A percentile compares a stretch with the other conserved stretches of the same genome.
phyloP scores from a whole-genome alignment of 1,140 invertebrate species.

The Helicoverpa zea region DNA sequence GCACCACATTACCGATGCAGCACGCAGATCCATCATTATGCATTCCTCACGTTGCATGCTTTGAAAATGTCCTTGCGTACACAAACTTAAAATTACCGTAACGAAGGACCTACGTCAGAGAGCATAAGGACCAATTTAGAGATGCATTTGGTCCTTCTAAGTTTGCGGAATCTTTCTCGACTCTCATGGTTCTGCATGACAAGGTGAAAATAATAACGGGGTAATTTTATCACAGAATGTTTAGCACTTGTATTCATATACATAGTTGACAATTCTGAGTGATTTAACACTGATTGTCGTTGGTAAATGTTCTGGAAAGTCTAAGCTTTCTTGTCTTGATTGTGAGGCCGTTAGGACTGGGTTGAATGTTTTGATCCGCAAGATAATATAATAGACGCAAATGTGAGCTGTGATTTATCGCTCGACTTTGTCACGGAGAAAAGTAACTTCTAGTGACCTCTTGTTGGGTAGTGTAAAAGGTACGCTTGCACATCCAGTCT shows the following conservation, averaged over 20 bases:
- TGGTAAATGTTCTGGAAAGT: slow-evolving; percentile 26
- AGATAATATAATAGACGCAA: slow-evolving; percentile 34
- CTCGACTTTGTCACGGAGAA: slow-evolving; percentile 29
- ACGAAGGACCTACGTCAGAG: neutral
- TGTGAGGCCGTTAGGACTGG: slow-evolving; percentile 4
- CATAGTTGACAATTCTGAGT: slow-evolving; percentile 45
- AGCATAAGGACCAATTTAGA: slow-evolving; percentile 17
- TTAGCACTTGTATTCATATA: slow-evolving; percentile 38
- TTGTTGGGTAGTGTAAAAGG: neutral
- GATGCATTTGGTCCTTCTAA: neutral
- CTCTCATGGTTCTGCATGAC: slow-evolving; percentile 48
- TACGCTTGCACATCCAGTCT: too few species aligned
- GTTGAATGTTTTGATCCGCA: slow-evolving; percentile 28
- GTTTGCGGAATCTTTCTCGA: slow-evolving; percentile 27
- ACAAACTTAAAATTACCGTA: slow-evolving; percentile 4
- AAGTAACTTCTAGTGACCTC: slow-evolving; percentile 13
- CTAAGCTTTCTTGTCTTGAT: slow-evolving; percentile 38
- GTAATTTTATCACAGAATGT: slow-evolving; percentile 44
- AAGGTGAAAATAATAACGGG: slow-evolving; percentile 49
- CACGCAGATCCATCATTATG: slow-evolving; percentile 61
- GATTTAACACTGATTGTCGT: slow-evolving; percentile 44
- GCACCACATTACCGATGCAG: slow-evolving; percentile 60
- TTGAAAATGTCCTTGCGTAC: slow-evolving; percentile 59
- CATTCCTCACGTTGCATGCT: slow-evolving; percentile 53
- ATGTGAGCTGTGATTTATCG: slow-evolving; percentile 29